These are phyloP conservation scores for Guaruba guarouba DNA, from an alignment of 2,113 vertebrate species.

Conservation along the genomic window DNA sequence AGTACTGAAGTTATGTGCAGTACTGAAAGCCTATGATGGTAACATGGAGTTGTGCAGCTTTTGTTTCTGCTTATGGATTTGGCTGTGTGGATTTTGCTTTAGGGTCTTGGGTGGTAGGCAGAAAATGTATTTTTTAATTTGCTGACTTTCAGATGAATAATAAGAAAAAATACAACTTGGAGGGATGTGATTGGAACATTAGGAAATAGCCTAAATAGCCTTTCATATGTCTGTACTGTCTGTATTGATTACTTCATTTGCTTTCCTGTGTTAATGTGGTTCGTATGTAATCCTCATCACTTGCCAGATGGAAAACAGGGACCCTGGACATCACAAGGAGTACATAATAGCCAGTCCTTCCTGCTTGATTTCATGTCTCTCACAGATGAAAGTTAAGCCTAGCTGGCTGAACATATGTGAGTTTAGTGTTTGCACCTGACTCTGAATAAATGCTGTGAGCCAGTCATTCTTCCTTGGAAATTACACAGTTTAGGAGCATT, in stretches of 20 bases:
- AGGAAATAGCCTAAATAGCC: conserved; percentile 16
- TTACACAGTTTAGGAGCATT: neutral
- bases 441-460: neutral
- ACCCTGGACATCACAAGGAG: neutral
- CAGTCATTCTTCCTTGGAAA: neutral
- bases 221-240: conserved; percentile 1
- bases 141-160: neutral
- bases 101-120: neutral
- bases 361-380: neutral
- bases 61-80: conserved; percentile 15
- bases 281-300: neutral
- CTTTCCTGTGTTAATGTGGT: neutral
- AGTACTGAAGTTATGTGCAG: neutral
- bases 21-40: conserved; percentile 12
- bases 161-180: neutral
- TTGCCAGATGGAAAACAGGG: conserved; percentile 2
- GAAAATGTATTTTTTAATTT: conserved; percentile 25
- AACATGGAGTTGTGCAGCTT: neutral
- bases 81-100: neutral
- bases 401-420: neutral
- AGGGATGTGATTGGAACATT: neutral
- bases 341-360: neutral
- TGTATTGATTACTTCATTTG: conserved; percentile 26
- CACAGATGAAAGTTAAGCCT: neutral
- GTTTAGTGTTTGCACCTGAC: neutral